phyloP scores from a whole-genome alignment of 2,797 vertebrate species.

The Acrossocheilus fasciatus region DNA sequence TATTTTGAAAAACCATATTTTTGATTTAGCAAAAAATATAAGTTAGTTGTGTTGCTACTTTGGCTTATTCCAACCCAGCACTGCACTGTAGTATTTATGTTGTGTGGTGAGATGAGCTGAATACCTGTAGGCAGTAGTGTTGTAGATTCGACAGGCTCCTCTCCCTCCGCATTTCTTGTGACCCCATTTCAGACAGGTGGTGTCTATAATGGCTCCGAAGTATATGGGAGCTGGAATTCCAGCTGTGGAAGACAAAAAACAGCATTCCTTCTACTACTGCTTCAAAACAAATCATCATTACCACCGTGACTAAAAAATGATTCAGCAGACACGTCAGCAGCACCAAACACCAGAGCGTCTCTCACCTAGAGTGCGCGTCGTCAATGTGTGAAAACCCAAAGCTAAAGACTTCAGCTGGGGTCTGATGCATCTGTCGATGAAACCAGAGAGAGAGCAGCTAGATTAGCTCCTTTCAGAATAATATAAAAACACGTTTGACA shows the following conservation, averaged over 20 bases:
- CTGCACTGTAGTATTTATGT: not conserved
- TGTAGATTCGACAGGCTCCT: constrained; percentile 90
- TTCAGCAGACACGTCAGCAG: not conserved
- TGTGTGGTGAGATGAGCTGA: not conserved
- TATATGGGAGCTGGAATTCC: constrained; percentile 94
- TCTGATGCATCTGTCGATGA: constrained; percentile 82
- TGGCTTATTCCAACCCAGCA: not conserved
- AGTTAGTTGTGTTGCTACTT: not conserved
- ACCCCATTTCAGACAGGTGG: constrained; percentile 92
- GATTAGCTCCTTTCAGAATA: not conserved
- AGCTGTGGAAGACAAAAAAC: constrained; percentile 74
- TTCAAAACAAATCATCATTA: not conserved
- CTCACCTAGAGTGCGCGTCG: constrained; percentile 88
- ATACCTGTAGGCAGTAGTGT: constrained; percentile 87
- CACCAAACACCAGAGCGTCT: constrained; percentile 13
- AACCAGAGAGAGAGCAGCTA: not conserved
- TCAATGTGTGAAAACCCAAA: constrained; percentile 89
- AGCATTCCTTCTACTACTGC: not conserved
- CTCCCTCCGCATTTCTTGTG: constrained; percentile 81
- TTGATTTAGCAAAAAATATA: not conserved
- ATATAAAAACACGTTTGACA: not conserved
- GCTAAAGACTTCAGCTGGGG: constrained; percentile 92
- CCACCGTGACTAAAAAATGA: not conserved
- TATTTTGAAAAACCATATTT: no score
- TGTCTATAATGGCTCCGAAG: constrained; percentile 90